Base-by-base conservation (phyloP, 2,113 vertebrate genomes). In the Enhydra lutris region DNA sequence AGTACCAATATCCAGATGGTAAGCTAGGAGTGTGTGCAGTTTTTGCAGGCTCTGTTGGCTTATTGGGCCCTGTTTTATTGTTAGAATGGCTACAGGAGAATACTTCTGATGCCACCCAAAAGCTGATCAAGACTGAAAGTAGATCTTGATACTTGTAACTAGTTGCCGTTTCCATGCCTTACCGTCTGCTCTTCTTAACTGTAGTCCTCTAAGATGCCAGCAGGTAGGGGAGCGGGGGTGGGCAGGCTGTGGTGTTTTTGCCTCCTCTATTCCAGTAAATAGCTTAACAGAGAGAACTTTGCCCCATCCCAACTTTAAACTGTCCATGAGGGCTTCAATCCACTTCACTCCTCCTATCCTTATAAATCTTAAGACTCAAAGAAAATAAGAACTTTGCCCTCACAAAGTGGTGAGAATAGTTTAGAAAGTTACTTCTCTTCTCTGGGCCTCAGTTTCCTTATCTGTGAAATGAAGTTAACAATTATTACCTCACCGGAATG, bases 401-500 rank as follows among this genome's bases (percentile, higher is more conserved):
- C 63, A 86, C 26, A 81, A 47, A 95, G 80, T 31, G 12, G 14
- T 91, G 50, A 26, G 24, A 52, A 59, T 89, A 89, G 18, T 85
- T 89, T 74, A 15, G 23, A 47, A 95, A 94, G 23, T 87, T 82
- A 26, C 9, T 94, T 92, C 80, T 45, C 12, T 89, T 94, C 18
- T 79, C 14, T 50, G 47, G 31, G 29, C 31, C 8, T 92, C 67
- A n/a, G 24, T 83, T 78, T 87, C 26, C 50, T 91, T 59, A 78
- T 80, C 23, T 50, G 34, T 84, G 89, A 89, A 95, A 94, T 83
- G n/a, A 65, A 95, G 15, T 79, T 91, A 88, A 79, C 9, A 50
- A 61, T 95, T 59, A 11, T 65, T 71, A 31, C 34, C 29, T 91
- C 76, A 82, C 20, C 59, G 57, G 42, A 96, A 67, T 73, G 17